Evolutionary conservation across 2,888 invertebrate genomes (phyloP), one percentile per base, ranked within the genome.

Genomic region (Xestia rhomboidea): DNA sequence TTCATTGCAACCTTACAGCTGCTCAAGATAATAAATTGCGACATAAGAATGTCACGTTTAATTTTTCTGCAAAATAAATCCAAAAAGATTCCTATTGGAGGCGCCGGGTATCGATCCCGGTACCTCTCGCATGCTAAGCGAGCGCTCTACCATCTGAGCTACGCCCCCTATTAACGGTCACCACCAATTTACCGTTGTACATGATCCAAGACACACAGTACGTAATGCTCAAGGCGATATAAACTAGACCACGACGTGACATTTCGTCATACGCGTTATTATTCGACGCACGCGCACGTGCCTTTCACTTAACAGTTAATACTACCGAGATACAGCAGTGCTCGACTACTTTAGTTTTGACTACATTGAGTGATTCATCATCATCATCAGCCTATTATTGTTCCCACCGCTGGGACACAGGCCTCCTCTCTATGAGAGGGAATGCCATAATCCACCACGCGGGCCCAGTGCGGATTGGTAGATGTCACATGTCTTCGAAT

Each of bases 61-160:
- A 24, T 68, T 49, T 27, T 57, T 30, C 18, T 6, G n/a, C 8
- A 34, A 64, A 44, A 27, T 11, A 54, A 54, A 27, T 62, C 0
- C 44, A 64, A 76, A 76, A 76, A 46, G 8, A 77, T 18, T 54
- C 11, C 0, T 0, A 24, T 91, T 96, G 95, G 95, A 96, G 95
- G 95, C 95, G 95, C 95, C 95, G 95, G 95, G 95, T 95, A 96
- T 96, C 95, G 96, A 96, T 96, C 95, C 96, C 96, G 95, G 96
- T 96, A 96, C 96, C 95, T 96, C 96, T 96, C 96, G 89, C 95
- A 95, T 95, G 95, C 95, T 94, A 94, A 94, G 95, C 95, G 94
- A 95, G 95, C 95, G 95, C 94, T 94, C 93, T 94, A 94, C 94
- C 94, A 95, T 94, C 93, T 94, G 94, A 94, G 85, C 83, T 85